Base-by-base conservation (phyloP, 2,888 invertebrate genomes). In the Nineta flava region DNA sequence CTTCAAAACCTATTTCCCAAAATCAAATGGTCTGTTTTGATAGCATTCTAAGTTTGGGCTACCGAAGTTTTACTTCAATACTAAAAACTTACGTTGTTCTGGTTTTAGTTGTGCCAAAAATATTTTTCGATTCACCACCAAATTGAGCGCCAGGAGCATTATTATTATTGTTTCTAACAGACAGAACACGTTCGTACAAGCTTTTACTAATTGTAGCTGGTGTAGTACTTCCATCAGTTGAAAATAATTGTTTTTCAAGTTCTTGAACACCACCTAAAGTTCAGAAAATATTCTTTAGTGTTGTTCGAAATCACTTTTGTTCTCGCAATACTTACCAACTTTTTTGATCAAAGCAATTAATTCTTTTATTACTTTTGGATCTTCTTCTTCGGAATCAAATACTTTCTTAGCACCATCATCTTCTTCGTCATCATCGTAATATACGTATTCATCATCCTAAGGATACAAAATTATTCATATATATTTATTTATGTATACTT, bases 301-400 rank as follows among this genome's bases (percentile, higher is more conserved):
- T 34, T 21, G 17, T n/a, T 45, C 43, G n/a, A 42, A 45, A 13
- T 43, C 32, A 16, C 17, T 19, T 17, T 21, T 2, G 16, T 21
- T 26, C 5, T 6, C 7, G 7, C 2, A 7, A 7, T 26, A 65
- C 70, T 67, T 57, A 75, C 87, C 88, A 51, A 87, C 83, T 77
- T 87, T 87, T 62, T 81, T 87, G 55, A 90, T 88, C 2, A 90
- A 72, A 55, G 84, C 83, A 47, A 90, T 81, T 5, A 90, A 68
- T 62, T 90, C 88, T 60, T 88, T 88, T 50, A 88, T 81, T 0
- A 87, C 86, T 62, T 66, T 75, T 0, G 84, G 83, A 61, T 85
- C 84, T 63, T 84, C 81, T n/a, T n/a, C 26, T 48, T 81, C 81
- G 12, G 74, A 67, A 50, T 71, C 72, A 13, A 62, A 60, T 9